phyloP scores from a whole-genome alignment of 1,140 invertebrate genomes.

The Pogonomyrmex californicus region DNA sequence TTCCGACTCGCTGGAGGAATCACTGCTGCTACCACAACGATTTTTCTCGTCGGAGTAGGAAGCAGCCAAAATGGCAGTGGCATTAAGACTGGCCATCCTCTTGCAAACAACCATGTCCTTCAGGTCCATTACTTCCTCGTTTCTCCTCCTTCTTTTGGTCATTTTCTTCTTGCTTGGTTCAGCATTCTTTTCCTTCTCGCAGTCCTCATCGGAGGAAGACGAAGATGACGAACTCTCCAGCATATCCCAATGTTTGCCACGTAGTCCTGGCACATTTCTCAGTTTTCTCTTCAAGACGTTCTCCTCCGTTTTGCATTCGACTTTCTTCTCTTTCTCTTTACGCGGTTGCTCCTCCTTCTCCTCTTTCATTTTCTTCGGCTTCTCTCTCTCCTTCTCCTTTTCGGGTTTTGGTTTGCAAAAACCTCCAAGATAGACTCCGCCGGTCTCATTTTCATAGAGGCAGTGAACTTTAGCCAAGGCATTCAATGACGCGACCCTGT shows the following conservation, averaged over 20 bases:
- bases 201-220: conserved; percentile 86
- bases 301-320: conserved; percentile 74
- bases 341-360: conserved; percentile 67
- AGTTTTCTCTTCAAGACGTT: conserved; percentile 88
- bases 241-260: conserved; percentile 95
- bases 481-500: conserved; percentile 95
- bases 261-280: conserved; percentile 91
- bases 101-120: conserved; percentile 96
- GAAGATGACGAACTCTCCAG: conserved; percentile 88
- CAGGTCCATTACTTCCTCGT: conserved; percentile 93
- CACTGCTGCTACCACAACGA: conserved; percentile 86
- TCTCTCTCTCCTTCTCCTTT: conserved; percentile 79
- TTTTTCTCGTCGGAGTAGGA: conserved; percentile 94
- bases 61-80: conserved; percentile 96
- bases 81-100: conserved; percentile 97
- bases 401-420: conserved; percentile 86
- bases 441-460: conserved; percentile 95
- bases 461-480: conserved; percentile 97
- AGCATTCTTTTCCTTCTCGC: conserved; percentile 85
- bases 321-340: conserved; percentile 81
- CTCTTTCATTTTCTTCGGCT: conserved; percentile 77
- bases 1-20: conserved; percentile 86
- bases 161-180: conserved; percentile 81
- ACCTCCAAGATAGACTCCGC: conserved; percentile 89
- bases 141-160: conserved; percentile 86